A percentile compares a stretch with the other conserved stretches of the same genome.
Evolutionary conservation across 2,113 vertebrate genomes (phyloP).

Genomic region (Catharus fuscescens): DNA sequence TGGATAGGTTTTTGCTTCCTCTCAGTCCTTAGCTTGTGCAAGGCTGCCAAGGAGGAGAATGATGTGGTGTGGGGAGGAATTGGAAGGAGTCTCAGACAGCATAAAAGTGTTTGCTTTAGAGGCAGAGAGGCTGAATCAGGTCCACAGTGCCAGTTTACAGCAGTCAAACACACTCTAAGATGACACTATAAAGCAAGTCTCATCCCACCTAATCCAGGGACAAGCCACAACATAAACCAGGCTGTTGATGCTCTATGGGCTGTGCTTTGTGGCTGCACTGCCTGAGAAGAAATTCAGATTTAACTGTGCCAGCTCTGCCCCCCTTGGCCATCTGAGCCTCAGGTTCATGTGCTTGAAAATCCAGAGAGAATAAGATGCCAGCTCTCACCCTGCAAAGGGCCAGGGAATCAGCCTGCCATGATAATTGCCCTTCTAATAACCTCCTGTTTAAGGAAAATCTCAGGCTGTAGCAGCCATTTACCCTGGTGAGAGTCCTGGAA

Average conservation of each 20-base stretch:
- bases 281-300: not conserved
- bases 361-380: not conserved
- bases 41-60: not conserved
- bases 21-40: not conserved
- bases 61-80: not conserved
- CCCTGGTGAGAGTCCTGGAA: not conserved
- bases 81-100: not conserved
- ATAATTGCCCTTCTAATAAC: not conserved
- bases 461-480: not conserved
- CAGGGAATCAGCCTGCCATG: not conserved
- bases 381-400: not conserved
- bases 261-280: not conserved
- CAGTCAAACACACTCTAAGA: not conserved
- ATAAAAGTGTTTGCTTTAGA: not conserved
- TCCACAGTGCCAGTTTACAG: not conserved
- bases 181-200: not conserved
- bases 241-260: not conserved
- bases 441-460: not conserved
- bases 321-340: accelerated
- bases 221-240: not conserved
- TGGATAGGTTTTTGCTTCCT: not conserved
- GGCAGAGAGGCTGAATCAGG: not conserved
- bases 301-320: not conserved
- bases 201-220: not conserved
- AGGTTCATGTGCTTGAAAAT: accelerated